Evolutionary conservation across 2,113 vertebrate species (phyloP).

Genomic region (Bettongia penicillata): DNA sequence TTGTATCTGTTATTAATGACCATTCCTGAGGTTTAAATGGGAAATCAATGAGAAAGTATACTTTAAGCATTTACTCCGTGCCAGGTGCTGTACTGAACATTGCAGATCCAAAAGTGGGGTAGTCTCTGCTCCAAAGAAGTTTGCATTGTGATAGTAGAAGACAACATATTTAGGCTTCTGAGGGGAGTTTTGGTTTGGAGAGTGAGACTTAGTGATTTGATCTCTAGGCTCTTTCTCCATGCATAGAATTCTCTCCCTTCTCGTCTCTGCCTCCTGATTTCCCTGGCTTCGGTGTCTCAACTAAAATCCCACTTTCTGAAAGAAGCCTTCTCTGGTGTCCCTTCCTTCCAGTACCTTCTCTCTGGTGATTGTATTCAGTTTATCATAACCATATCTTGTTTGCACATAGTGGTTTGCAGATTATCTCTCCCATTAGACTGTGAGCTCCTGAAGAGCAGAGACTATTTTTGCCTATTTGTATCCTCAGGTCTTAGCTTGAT

Average conservation of each 20-base stretch:
- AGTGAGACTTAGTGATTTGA: not conserved
- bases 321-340: not conserved
- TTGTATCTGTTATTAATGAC: not conserved
- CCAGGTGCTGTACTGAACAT: not conserved
- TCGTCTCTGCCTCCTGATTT: not conserved
- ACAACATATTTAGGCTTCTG: not conserved
- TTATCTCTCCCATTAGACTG: not conserved
- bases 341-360: not conserved
- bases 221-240: not conserved
- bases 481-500: not conserved
- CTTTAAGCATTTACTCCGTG: not conserved
- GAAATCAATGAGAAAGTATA: not conserved
- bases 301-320: not conserved
- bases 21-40: not conserved
- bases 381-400: not conserved
- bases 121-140: not conserved
- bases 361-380: not conserved
- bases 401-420: not conserved
- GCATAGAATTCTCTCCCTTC: not conserved
- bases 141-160: not conserved
- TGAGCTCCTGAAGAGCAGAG: not conserved
- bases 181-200: not conserved
- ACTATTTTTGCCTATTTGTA: not conserved
- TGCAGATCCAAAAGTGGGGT: not conserved
- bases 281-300: not conserved